Evolutionary conservation across 2,797 vertebrate species (phyloP).

Genomic region (Bradypodion pumilum): DNA sequence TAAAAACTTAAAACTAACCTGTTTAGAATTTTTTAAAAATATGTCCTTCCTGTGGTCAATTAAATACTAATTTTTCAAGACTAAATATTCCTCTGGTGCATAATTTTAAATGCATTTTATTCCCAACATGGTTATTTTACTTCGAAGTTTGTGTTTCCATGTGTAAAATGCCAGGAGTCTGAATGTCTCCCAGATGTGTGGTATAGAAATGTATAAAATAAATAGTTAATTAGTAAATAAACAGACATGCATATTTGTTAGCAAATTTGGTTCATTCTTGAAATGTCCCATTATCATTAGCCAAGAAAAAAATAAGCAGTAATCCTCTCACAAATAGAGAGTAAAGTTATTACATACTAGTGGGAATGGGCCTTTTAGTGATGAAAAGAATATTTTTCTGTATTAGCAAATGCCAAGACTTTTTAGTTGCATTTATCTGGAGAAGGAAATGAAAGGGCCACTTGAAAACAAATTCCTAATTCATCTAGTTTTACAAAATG

Average conservation of each 20-base stretch:
- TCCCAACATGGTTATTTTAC: too few species aligned
- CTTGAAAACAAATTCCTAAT: not conserved
- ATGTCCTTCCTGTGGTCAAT: too few species aligned
- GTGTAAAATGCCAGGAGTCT: too few species aligned
- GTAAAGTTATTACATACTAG: not conserved
- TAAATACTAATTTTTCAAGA: too few species aligned
- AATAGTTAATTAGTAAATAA: too few species aligned
- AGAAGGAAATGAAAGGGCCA: not conserved
- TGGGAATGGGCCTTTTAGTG: not conserved
- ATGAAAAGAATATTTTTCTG: not conserved
- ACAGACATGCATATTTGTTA: conserved; percentile 6
- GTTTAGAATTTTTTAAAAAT: too few species aligned
- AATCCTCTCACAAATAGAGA: not conserved
- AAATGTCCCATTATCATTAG: conserved; percentile 18
- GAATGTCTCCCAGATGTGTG: too few species aligned
- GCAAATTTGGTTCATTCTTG: not conserved
- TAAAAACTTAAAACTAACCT: too few species aligned
- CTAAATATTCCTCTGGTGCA: too few species aligned
- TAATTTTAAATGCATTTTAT: too few species aligned
- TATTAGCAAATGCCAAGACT: not conserved
- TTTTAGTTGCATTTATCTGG: not conserved
- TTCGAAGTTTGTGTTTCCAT: too few species aligned
- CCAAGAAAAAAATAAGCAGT: not conserved
- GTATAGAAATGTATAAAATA: too few species aligned
- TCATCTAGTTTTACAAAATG: not conserved